Percentiles rank a stretch among this genome's conserved stretches.
Conservation (phyloP, 2,888 invertebrate genomes). For the Mesochorus sp. region DNA sequence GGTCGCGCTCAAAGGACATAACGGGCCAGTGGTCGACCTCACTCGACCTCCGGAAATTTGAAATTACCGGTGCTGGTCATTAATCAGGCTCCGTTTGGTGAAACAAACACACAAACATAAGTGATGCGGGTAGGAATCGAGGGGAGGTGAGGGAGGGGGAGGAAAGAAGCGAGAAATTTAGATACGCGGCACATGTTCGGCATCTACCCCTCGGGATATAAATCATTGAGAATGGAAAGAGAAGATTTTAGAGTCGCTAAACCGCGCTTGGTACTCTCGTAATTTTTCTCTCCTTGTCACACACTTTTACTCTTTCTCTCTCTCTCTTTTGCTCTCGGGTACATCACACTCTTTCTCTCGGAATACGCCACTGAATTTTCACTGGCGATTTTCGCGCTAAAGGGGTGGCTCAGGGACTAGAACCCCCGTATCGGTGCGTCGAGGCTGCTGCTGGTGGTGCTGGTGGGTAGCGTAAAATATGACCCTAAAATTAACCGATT, state of each 20-base stretch:
- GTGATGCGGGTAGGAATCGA: neutral
- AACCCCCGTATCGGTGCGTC: neutral
- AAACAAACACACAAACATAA: constrained; percentile 14
- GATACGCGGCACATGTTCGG: constrained; percentile 76
- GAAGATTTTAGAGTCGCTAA: constrained; percentile 54
- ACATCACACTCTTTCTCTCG: no score
- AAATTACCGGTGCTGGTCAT: constrained; percentile 58
- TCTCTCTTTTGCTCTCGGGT: neutral
- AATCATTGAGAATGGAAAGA: constrained; percentile 68
- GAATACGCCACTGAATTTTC: neutral
- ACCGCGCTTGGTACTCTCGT: constrained; percentile 10
- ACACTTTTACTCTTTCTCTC: constrained; percentile 33
- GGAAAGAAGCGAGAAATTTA: constrained; percentile 64
- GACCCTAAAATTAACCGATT: constrained; percentile 80
- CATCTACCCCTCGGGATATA: constrained; percentile 69
- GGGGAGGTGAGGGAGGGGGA: constrained; percentile 3
- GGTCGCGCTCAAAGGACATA: constrained; percentile 48
- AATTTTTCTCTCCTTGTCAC: constrained; percentile 12
- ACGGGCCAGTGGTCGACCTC: constrained; percentile 39
- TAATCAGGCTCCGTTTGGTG: constrained; percentile 42
- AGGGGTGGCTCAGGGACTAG: constrained; percentile 52
- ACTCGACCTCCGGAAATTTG: constrained; percentile 54
- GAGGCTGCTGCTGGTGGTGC: constrained; percentile 7
- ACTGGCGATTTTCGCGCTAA: constrained; percentile 31
- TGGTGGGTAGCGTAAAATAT: constrained; percentile 74